These are phyloP conservation scores for Cricetomys ansorgei DNA, from an alignment of 2,113 vertebrate species.

Conservation along the genomic window DNA sequence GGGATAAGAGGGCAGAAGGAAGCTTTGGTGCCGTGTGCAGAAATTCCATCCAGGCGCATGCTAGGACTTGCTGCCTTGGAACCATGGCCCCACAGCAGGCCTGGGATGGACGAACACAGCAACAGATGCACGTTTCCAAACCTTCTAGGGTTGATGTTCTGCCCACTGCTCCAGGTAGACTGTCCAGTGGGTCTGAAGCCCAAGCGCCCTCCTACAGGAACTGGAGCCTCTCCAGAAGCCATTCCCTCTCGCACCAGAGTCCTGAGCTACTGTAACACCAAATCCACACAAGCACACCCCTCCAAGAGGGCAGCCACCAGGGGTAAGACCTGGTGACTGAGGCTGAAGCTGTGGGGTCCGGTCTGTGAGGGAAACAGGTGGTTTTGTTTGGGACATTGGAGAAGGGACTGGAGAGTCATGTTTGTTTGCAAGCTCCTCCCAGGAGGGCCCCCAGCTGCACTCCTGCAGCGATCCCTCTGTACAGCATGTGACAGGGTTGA, in stretches of 20 bases:
- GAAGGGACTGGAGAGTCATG: too few species aligned
- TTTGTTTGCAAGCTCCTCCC: neutral
- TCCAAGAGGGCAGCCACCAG: neutral
- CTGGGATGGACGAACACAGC: rapidly evolving
- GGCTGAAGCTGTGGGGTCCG: rapidly evolving
- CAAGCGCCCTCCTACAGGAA: rapidly evolving
- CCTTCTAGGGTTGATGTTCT: rapidly evolving
- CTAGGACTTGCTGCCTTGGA: rapidly evolving
- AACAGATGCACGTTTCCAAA: rapidly evolving
- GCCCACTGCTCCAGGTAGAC: neutral
- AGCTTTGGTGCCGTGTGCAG: neutral
- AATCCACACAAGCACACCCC: rapidly evolving
- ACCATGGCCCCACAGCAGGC: rapidly evolving
- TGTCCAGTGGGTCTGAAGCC: neutral
- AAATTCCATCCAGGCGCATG: neutral
- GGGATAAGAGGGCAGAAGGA: too few species aligned
- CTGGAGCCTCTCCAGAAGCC: rapidly evolving
- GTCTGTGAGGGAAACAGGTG: rapidly evolving
- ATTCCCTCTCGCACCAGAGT: neutral
- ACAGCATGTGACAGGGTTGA: rapidly evolving
- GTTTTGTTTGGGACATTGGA: neutral
- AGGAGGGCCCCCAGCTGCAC: neutral
- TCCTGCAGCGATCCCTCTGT: neutral
- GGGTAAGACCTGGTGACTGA: neutral
- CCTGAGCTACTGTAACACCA: rapidly evolving